Percentiles rank a stretch among this genome's conserved stretches.
phyloP scores from a whole-genome alignment of 2,797 vertebrate genomes.

The Pachyuromys duprasi region DNA sequence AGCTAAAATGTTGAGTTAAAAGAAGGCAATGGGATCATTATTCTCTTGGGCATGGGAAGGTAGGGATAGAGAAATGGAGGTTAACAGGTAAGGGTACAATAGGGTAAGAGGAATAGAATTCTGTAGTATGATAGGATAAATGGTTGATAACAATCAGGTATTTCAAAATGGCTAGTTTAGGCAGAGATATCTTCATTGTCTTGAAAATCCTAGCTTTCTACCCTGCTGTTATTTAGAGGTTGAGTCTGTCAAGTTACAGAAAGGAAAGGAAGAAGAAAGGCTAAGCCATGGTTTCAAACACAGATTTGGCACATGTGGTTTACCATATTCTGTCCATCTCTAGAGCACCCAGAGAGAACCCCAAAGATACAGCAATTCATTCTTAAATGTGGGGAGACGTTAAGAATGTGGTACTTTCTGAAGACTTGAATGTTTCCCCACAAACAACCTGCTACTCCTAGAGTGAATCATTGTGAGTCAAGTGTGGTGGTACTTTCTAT shows the following conservation, averaged over 20 bases:
- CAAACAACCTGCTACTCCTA: slow-evolving; percentile 9
- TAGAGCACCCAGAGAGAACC: slow-evolving; percentile 32
- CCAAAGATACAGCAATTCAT: slow-evolving; percentile 22
- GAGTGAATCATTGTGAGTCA: background rate
- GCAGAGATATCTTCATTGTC: slow-evolving; percentile 10
- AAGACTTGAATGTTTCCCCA: slow-evolving; percentile 36
- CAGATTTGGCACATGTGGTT: background rate
- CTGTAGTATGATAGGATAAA: background rate
- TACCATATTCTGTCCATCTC: slow-evolving; percentile 22
- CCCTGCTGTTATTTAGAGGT: background rate
- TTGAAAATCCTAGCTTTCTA: slow-evolving; percentile 8
- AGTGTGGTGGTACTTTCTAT: background rate
- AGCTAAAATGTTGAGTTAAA: background rate
- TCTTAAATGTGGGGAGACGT: slow-evolving; percentile 42
- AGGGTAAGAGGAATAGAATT: too few species aligned
- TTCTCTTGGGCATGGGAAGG: too few species aligned
- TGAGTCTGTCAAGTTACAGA: background rate
- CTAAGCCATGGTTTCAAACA: slow-evolving; percentile 39
- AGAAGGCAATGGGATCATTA: too few species aligned
- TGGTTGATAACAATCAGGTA: background rate
- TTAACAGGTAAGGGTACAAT: background rate
- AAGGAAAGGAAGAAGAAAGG: slow-evolving; percentile 7
- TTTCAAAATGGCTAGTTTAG: background rate
- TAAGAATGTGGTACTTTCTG: slow-evolving; percentile 33
- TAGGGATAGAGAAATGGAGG: background rate